These are phyloP conservation scores for Euphonia xanthogaster DNA, from an alignment of 2,797 vertebrate species.

Conservation along the genomic window DNA sequence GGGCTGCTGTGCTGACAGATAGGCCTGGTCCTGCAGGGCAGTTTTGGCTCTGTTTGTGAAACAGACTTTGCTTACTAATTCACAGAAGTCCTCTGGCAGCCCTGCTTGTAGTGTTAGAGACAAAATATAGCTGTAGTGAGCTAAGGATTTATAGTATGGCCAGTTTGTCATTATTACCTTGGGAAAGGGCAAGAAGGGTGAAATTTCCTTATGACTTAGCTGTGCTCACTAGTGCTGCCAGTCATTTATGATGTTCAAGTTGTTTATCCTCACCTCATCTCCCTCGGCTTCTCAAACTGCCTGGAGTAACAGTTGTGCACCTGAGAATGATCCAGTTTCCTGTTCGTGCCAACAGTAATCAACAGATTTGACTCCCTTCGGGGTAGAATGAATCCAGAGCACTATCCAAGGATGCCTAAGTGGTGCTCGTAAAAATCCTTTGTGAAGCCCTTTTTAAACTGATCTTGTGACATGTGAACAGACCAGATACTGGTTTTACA, in stretches of 20 bases:
- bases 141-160: background rate
- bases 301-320: background rate
- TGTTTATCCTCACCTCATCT: background rate
- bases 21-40: background rate
- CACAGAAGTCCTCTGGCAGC: background rate
- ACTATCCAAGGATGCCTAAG: background rate
- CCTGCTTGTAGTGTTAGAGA: background rate
- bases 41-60: background rate
- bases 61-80: background rate
- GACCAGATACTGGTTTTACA: background rate
- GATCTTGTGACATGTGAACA: background rate
- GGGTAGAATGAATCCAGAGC: background rate
- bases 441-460: background rate
- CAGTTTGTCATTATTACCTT: background rate
- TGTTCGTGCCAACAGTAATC: background rate
- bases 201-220: background rate
- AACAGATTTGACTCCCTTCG: background rate
- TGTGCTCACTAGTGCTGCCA: background rate
- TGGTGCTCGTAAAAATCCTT: background rate
- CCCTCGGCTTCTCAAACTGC: background rate
- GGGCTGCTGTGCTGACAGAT: fast-evolving
- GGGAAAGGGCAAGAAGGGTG: background rate
- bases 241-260: background rate
- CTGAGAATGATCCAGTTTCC: background rate
- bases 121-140: background rate